phyloP scores from a whole-genome alignment of 2,113 vertebrate genomes.

The Alexandromys fortis region DNA sequence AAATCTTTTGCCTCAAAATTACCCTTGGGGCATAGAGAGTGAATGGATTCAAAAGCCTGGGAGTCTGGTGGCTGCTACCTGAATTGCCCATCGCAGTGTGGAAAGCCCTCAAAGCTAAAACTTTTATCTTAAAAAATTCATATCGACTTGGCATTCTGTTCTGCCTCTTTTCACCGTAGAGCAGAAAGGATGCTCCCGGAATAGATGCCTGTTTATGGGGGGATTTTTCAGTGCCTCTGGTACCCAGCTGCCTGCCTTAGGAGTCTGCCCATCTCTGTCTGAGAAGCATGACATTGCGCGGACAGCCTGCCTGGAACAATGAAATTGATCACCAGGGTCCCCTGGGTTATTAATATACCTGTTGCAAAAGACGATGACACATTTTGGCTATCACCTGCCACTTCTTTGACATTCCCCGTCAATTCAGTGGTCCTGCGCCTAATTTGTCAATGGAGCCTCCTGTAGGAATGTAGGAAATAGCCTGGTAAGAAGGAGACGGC shows the following conservation, averaged over 20 bases:
- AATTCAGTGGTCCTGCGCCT: not conserved
- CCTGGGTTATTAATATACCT: slow-evolving; percentile 1
- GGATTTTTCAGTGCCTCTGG: not conserved
- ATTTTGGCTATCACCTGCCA: slow-evolving; percentile 39
- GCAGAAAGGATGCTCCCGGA: not conserved
- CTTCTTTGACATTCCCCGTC: slow-evolving; percentile 28
- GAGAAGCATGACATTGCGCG: not conserved
- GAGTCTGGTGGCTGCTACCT: not conserved
- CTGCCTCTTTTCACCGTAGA: not conserved
- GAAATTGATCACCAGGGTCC: not conserved
- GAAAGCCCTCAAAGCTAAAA: slow-evolving; percentile 23
- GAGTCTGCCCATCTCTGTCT: not conserved
- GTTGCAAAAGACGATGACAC: slow-evolving; percentile 44
- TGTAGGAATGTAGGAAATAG: slow-evolving; percentile 3
- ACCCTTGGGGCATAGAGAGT: not conserved
- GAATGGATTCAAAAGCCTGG: not conserved
- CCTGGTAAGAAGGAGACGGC: not conserved
- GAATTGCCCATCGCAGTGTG: not conserved
- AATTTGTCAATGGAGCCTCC: not conserved
- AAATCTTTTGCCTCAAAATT: slow-evolving; percentile 21
- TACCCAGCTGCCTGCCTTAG: not conserved
- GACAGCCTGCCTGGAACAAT: not conserved
- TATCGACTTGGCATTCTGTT: slow-evolving; percentile 3
- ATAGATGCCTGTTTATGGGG: not conserved
- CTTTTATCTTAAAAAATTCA: slow-evolving; percentile 55